Base-by-base conservation (phyloP, 2,888 invertebrate species). In the Drosophila macrothrix region DNA sequence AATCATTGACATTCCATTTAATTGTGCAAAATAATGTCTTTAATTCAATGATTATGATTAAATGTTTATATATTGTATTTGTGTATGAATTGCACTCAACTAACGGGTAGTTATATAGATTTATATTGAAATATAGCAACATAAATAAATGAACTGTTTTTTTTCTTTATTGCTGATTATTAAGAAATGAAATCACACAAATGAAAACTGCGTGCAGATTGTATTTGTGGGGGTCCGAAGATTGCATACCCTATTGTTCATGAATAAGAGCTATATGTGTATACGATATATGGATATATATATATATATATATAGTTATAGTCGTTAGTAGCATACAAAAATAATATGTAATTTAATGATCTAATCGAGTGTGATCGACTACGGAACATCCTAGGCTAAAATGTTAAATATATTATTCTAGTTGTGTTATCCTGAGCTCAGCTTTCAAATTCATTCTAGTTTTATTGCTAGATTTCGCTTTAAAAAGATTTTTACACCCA, bases 1-100 rank as follows among this genome's bases (percentile, higher is more conserved):
- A 72, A 72, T 63, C 39, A 54, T 39, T 72, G 33, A 50, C 37
- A 41, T 72, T 72, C 72, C 64, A 64, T n/a, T 35, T 29, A 43
- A 53, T n/a, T 39, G 22, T 25, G 31, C 25, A 46, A 29, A 29
- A 43, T 29, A 37, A 29, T 35, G 22, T 22, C 33, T 41, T 54
- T 67, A 29, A 37, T 37, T 41, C 39, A n/a, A 43, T 28, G 41
- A 41, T 33, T 41, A 43, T 10, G 10, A 28, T 22, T 22, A 43
- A 50, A 60, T 25, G 10, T 35, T 35, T 50, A 16, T 46, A 28
- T 28, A 31, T 37, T 50, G 16, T 50, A 22, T 28, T 29, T 39
- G 28, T 55, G 19, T 14, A 7, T 16, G 28, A 25, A 28, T 28
- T 49, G 37, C 49, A 16, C 14, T 19, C 25, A 22, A n/a, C 28